phyloP scores from a whole-genome alignment of 2,113 vertebrate genomes.

The Alosa alosa region DNA sequence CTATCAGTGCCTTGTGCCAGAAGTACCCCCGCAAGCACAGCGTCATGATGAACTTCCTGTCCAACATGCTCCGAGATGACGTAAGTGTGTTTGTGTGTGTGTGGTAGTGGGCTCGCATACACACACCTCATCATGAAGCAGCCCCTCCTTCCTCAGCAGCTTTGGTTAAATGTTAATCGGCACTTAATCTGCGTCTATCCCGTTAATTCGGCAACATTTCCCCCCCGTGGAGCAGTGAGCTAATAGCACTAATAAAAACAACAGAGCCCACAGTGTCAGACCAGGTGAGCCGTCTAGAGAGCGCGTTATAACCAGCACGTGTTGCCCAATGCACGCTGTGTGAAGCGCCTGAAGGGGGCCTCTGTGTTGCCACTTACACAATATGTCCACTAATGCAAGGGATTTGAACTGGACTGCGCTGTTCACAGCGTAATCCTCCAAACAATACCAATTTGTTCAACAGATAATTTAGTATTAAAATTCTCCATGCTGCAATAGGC shows the following conservation, averaged over 20 bases:
- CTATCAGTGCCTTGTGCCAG: slow-evolving; percentile 95
- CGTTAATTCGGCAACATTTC: background rate
- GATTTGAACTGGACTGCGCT: background rate
- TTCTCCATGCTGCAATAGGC: too few species aligned
- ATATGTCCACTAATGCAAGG: background rate
- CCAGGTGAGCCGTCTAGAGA: background rate
- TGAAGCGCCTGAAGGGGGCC: background rate
- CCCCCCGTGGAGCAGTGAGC: background rate
- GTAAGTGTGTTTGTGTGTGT: slow-evolving; percentile 65
- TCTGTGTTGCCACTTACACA: background rate
- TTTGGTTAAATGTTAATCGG: background rate
- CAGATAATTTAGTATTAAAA: too few species aligned
- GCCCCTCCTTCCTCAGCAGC: background rate
- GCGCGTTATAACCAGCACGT: background rate
- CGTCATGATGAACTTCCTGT: slow-evolving; percentile 98
- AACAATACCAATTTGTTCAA: too few species aligned
- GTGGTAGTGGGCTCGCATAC: background rate
- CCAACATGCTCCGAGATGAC: slow-evolving; percentile 97
- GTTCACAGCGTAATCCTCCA: too few species aligned
- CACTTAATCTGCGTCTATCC: background rate
- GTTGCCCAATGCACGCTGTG: background rate
- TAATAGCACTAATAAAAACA: background rate
- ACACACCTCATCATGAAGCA: background rate
- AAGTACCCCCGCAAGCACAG: slow-evolving; percentile 97
- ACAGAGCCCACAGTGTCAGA: background rate